A percentile compares a stretch with the other conserved stretches of the same genome.
These are phyloP conservation scores for Diadegma fenestrale DNA, from an alignment of 2,888 invertebrate genomes.

Conservation along the genomic window DNA sequence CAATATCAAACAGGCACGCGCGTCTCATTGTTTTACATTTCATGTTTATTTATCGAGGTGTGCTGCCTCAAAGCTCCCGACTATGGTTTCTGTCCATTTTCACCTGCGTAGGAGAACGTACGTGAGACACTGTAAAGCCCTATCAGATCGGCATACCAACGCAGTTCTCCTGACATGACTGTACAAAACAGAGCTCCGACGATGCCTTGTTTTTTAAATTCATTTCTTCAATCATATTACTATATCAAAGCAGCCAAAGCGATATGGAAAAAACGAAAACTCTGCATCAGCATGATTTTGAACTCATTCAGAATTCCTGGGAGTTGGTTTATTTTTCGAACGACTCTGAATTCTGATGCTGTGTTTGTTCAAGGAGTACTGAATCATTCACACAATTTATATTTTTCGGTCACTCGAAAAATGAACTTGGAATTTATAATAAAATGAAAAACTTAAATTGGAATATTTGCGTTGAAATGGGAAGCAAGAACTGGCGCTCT, in stretches of 20 bases:
- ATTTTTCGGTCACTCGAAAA: neutral
- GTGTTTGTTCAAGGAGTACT: neutral
- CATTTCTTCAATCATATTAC: neutral
- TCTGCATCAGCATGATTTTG: neutral
- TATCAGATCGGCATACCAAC: constrained; percentile 75
- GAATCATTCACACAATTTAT: neutral
- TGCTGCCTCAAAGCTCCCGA: neutral
- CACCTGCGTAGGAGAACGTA: constrained; percentile 53
- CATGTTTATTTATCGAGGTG: neutral
- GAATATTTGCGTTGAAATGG: constrained; percentile 23
- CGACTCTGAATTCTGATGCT: neutral
- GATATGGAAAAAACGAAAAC: neutral
- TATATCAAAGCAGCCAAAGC: constrained; percentile 10
- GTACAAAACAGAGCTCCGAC: constrained; percentile 73
- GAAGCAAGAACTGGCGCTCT: constrained; percentile 4
- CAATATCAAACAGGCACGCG: neutral
- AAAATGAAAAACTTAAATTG: too few species aligned
- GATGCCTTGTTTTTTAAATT: constrained; percentile 67
- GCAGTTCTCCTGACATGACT: constrained; percentile 73
- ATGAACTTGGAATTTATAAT: neutral
- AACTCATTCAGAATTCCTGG: neutral
- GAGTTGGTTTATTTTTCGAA: neutral
- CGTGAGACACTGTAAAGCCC: constrained; percentile 75
- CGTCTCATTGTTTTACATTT: neutral
- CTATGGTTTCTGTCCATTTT: neutral